Evolutionary conservation across 2,888 invertebrate species (phyloP).

Genomic region (Abscondita cerata): DNA sequence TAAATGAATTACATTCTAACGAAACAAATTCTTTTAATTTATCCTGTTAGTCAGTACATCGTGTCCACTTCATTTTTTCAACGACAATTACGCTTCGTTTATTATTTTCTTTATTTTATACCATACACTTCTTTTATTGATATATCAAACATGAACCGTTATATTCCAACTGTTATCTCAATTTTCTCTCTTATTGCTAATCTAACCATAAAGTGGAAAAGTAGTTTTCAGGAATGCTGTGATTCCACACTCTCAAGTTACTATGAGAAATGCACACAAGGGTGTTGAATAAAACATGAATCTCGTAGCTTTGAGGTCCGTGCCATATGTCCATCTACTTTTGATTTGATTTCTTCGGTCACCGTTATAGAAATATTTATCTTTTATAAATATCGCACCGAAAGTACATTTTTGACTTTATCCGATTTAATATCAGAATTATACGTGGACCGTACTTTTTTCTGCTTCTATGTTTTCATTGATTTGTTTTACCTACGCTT

Average conservation of each 20-base stretch:
- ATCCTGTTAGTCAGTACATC: no score
- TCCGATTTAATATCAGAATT: no score
- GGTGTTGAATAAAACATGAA: constrained; percentile 45
- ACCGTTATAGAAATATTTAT: constrained; percentile 18
- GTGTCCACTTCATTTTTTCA: no score
- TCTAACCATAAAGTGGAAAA: constrained; percentile 27
- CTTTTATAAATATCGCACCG: not conserved
- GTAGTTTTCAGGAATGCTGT: constrained; percentile 29
- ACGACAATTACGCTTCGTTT: no score
- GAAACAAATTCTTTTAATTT: constrained; percentile 23
- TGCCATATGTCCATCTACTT: constrained; percentile 33
- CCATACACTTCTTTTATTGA: no score
- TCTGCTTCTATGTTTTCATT: no score
- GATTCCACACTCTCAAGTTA: constrained; percentile 36
- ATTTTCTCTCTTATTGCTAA: constrained; percentile 21
- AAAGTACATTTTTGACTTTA: not conserved
- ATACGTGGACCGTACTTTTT: no score
- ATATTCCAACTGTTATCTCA: constrained; percentile 24
- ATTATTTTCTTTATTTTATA: no score
- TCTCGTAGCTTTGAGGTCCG: constrained; percentile 27
- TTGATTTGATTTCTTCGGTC: constrained; percentile 30
- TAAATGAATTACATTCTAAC: constrained; percentile 21
- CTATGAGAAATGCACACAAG: constrained; percentile 44
- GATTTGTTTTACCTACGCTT: no score
- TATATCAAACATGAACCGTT: constrained; percentile 4